Evolutionary conservation across 2,888 invertebrate species (phyloP).

Genomic region (Atherix ibis): DNA sequence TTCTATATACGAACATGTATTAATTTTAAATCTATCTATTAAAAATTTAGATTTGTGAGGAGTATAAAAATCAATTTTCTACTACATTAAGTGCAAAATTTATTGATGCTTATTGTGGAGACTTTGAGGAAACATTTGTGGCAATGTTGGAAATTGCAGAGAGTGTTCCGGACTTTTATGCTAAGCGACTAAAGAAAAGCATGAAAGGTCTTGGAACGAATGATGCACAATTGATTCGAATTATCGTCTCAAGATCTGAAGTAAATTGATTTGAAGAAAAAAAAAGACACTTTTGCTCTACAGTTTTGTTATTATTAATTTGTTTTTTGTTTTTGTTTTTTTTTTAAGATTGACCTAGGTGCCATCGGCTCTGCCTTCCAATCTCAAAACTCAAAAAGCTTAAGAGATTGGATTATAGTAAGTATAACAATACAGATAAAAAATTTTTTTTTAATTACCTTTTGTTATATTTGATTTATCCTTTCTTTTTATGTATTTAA

Average conservation of each 20-base stretch:
- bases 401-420: slow-evolving; percentile 68
- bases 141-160: no score
- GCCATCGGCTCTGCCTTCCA: slow-evolving; percentile 70
- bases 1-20: no score
- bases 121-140: no score
- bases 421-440: background rate
- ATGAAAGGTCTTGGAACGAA: slow-evolving; percentile 85
- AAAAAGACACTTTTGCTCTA: no score
- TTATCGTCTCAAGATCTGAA: slow-evolving; percentile 68
- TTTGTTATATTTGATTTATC: background rate
- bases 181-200: slow-evolving; percentile 67
- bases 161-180: slow-evolving; percentile 76
- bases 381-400: slow-evolving; percentile 51
- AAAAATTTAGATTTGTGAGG: no score
- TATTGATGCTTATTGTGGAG: no score
- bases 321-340: no score
- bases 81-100: no score
- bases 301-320: no score
- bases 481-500: slow-evolving; percentile 30
- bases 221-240: slow-evolving; percentile 68
- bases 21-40: no score
- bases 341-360: slow-evolving; percentile 53
- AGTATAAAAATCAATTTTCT: no score
- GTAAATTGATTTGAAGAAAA: no score
- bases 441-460: background rate